phyloP scores from a whole-genome alignment of 1,140 invertebrate genomes.

The Acromyrmex charruanus region DNA sequence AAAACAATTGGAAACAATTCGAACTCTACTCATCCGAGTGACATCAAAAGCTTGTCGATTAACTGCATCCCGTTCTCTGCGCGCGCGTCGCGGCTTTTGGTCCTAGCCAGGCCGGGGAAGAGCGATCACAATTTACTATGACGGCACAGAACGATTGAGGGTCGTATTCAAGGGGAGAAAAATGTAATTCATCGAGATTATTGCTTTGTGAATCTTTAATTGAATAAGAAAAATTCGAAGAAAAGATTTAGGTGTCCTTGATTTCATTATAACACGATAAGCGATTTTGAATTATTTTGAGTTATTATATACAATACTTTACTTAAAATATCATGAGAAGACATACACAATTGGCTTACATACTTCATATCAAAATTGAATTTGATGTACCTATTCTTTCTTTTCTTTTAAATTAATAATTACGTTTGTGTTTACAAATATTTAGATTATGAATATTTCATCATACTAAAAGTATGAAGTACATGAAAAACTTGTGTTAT shows the following conservation, averaged over 20 bases:
- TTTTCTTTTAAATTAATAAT: no score
- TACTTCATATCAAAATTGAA: no score
- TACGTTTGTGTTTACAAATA: no score
- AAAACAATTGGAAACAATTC: constrained; percentile 52
- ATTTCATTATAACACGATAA: not conserved
- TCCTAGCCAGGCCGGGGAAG: not conserved
- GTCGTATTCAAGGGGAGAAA: constrained; percentile 24
- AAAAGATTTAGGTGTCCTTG: not conserved
- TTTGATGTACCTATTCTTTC: no score
- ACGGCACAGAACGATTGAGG: constrained; percentile 26
- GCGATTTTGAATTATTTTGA: no score
- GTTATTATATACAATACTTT: no score
- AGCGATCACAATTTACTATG: constrained; percentile 28
- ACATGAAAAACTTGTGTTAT: no score
- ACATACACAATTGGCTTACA: no score
- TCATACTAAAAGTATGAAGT: no score
- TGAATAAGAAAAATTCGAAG: constrained; percentile 10
- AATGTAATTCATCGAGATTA: constrained; percentile 26
- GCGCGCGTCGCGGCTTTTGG: not conserved
- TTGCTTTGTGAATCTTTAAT: constrained; percentile 32
- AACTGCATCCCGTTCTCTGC: not conserved
- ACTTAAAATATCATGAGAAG: no score
- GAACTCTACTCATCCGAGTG: constrained; percentile 31
- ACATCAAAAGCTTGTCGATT: constrained; percentile 56
- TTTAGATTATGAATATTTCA: no score